Conservation (phyloP, 2,888 invertebrate genomes). For the Parnassius orleans region DNA sequence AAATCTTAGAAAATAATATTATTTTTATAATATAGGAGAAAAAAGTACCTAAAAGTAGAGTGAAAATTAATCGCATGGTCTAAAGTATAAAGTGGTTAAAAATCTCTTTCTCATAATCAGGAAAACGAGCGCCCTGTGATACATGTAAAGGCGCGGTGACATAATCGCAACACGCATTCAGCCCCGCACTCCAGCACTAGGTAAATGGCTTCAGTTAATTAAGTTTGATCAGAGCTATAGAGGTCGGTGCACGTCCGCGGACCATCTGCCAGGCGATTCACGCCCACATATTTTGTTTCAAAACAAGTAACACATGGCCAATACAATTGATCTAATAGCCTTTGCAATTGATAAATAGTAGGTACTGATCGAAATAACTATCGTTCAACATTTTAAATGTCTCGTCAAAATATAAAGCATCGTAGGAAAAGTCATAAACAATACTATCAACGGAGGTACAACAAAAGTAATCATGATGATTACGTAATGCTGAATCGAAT, state of each 20-base stretch:
- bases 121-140: conserved; percentile 28
- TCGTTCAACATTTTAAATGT: no score
- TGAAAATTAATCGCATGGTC: no score
- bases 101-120: background rate
- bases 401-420: no score
- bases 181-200: conserved; percentile 48
- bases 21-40: no score
- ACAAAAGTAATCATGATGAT: background rate
- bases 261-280: conserved; percentile 69
- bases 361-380: no score
- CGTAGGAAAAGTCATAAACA: no score
- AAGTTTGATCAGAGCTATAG: conserved; percentile 77
- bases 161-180: conserved; percentile 40
- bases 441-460: no score
- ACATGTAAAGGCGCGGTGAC: conserved; percentile 31
- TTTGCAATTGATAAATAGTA: conserved; percentile 24
- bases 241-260: conserved; percentile 46
- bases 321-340: conserved; percentile 43
- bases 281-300: conserved; percentile 74
- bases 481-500: background rate
- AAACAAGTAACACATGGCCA: conserved; percentile 38
- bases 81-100: background rate
- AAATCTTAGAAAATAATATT: no score
- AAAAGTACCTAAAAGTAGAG: no score
- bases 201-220: conserved; percentile 81